phyloP scores from a whole-genome alignment of 2,888 invertebrate genomes.

The Cephalotes varians region DNA sequence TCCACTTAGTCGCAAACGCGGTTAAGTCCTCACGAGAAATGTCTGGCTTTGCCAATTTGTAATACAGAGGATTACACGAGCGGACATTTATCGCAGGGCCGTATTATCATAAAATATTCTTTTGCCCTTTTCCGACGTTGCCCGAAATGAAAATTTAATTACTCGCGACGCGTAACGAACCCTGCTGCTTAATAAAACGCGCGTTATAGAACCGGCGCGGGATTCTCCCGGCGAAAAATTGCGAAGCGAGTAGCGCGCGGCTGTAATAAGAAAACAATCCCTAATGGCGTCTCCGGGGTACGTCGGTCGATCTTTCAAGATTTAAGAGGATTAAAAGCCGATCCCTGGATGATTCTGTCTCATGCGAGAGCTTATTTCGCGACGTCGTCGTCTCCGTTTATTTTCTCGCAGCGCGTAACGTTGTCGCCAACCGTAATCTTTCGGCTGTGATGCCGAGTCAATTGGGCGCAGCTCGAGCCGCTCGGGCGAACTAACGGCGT shows the following conservation, averaged over 20 bases:
- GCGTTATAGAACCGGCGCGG: background rate
- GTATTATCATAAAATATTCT: background rate
- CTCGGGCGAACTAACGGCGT: constrained; percentile 29
- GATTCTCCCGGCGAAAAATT: constrained; percentile 27
- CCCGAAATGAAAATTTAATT: constrained; percentile 23
- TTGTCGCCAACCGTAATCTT: constrained; percentile 21
- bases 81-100: background rate
- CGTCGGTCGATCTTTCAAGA: constrained; percentile 32
- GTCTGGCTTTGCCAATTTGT: background rate
- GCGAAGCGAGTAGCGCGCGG: background rate
- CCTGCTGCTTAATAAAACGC: constrained; percentile 22
- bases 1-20: background rate
- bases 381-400: constrained; percentile 17
- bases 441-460: constrained; percentile 33
- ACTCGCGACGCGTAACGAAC: constrained; percentile 12
- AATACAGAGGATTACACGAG: background rate
- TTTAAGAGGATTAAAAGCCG: constrained; percentile 42
- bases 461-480: constrained; percentile 23
- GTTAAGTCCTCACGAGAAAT: background rate
- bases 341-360: background rate
- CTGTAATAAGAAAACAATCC: constrained; percentile 38
- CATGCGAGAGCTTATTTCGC: constrained; percentile 20
- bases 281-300: constrained; percentile 19
- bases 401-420: constrained; percentile 3
- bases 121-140: background rate